These are phyloP conservation scores for Rhodinocichla rosea DNA, from an alignment of 2,113 vertebrate species.

Conservation along the genomic window DNA sequence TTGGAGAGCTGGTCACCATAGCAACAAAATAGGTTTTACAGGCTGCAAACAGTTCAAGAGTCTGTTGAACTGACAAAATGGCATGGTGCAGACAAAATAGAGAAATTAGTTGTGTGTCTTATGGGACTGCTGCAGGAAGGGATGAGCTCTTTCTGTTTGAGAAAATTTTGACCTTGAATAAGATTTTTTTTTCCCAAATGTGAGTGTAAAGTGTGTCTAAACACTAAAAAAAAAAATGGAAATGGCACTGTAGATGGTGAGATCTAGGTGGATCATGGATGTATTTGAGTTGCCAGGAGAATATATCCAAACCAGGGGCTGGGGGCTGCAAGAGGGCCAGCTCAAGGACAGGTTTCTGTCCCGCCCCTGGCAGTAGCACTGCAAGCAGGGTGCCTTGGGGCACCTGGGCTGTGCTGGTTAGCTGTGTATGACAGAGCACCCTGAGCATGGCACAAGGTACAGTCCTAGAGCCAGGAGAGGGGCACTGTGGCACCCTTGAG, in stretches of 20 bases:
- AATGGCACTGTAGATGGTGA: neutral
- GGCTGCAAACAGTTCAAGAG: conserved; percentile 5
- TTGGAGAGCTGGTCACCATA: conserved; percentile 44
- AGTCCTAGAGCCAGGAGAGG: neutral
- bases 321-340: no score
- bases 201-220: neutral
- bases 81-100: neutral
- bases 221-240: neutral
- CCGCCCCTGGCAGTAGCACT: neutral
- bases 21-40: conserved; percentile 35
- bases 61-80: conserved; percentile 37
- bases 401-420: neutral
- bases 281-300: neutral
- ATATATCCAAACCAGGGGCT: neutral
- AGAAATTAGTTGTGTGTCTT: neutral
- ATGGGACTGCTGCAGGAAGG: neutral
- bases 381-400: neutral
- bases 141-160: neutral
- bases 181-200: neutral
- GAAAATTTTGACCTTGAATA: neutral
- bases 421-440: neutral
- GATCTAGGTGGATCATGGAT: neutral
- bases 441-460: neutral
- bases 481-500: neutral
- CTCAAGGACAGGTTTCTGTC: neutral